Percentiles rank a stretch among this genome's conserved stretches.
phyloP scores from a whole-genome alignment of 2,888 invertebrate species.

The Caradrina kadenii region DNA sequence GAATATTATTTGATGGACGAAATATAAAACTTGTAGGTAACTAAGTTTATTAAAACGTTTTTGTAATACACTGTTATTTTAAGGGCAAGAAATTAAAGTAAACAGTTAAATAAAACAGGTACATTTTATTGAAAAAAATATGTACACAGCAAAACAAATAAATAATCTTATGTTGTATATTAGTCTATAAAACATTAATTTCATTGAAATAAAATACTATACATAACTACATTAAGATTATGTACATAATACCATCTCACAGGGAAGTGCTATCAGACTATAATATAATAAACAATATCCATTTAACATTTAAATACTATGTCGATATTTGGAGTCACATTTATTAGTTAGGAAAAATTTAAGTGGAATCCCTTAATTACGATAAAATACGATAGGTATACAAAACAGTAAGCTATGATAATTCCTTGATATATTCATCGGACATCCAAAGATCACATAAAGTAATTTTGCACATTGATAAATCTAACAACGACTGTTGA shows the following conservation, averaged over 20 bases:
- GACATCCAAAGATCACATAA: slow-evolving; percentile 83
- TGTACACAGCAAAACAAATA: slow-evolving; percentile 91
- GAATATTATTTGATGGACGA: too few species aligned
- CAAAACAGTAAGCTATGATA: slow-evolving; percentile 87
- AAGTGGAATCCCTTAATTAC: slow-evolving; percentile 82
- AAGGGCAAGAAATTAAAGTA: slow-evolving; percentile 30
- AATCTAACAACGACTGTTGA: slow-evolving; percentile 85
- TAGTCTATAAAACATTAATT: slow-evolving; percentile 91
- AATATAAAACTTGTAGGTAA: too few species aligned
- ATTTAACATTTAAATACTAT: slow-evolving; percentile 87
- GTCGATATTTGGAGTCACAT: slow-evolving; percentile 86
- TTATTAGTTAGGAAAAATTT: slow-evolving; percentile 81
- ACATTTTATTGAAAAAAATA: slow-evolving; percentile 91
- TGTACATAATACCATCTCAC: slow-evolving; percentile 90
- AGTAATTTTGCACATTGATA: slow-evolving; percentile 83
- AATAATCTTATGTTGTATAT: slow-evolving; percentile 91
- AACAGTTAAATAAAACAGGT: slow-evolving; percentile 87
- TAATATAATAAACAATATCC: slow-evolving; percentile 88
- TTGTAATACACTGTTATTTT: not conserved
- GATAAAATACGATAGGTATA: slow-evolving; percentile 83
- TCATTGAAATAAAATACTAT: slow-evolving; percentile 90
- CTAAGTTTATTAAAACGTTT: too few species aligned
- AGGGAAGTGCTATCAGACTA: slow-evolving; percentile 82
- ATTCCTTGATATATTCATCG: slow-evolving; percentile 81
- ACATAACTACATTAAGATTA: slow-evolving; percentile 89